These are phyloP conservation scores for Leptopilina drosophilae DNA, from an alignment of 2,888 invertebrate species.

Conservation along the genomic window DNA sequence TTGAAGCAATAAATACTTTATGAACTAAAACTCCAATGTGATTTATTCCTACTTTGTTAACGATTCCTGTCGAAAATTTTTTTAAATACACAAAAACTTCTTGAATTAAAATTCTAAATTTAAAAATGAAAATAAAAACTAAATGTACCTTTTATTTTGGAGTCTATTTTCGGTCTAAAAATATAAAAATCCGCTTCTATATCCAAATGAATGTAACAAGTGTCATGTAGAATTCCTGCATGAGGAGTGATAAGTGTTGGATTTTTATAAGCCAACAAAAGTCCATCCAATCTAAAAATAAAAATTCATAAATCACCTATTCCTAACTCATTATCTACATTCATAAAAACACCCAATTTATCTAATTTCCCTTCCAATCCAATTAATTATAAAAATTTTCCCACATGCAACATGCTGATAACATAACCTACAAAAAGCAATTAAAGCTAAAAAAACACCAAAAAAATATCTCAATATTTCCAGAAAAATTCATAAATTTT, in stretches of 20 bases:
- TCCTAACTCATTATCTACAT: too few relatives aligned
- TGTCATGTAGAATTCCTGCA: slow-evolving; percentile 82
- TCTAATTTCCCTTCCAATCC: too few relatives aligned
- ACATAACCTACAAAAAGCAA: not conserved
- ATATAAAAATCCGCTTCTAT: slow-evolving; percentile 85
- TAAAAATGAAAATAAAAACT: slow-evolving; percentile 8
- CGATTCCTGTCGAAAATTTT: slow-evolving; percentile 76
- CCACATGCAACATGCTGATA: not conserved
- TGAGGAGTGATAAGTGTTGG: slow-evolving; percentile 80
- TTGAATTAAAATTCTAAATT: not conserved
- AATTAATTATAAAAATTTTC: slow-evolving; percentile 1
- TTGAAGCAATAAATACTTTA: slow-evolving; percentile 84
- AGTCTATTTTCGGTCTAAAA: slow-evolving; percentile 82
- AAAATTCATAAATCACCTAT: slow-evolving; percentile 1
- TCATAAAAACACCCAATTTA: too few relatives aligned
- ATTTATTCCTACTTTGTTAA: slow-evolving; percentile 83
- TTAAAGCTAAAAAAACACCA: not conserved
- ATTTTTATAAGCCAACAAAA: slow-evolving; percentile 83
- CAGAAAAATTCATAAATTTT: not conserved
- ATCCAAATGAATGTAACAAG: slow-evolving; percentile 82
- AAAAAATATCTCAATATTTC: not conserved
- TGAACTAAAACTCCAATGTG: slow-evolving; percentile 85
- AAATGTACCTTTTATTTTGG: slow-evolving; percentile 78
- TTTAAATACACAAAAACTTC: not conserved
- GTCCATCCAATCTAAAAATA: slow-evolving; percentile 82